Percentiles rank a stretch among this genome's conserved stretches.
Evolutionary conservation across 2,113 vertebrate genomes (phyloP).

Genomic region (Perca flavescens): DNA sequence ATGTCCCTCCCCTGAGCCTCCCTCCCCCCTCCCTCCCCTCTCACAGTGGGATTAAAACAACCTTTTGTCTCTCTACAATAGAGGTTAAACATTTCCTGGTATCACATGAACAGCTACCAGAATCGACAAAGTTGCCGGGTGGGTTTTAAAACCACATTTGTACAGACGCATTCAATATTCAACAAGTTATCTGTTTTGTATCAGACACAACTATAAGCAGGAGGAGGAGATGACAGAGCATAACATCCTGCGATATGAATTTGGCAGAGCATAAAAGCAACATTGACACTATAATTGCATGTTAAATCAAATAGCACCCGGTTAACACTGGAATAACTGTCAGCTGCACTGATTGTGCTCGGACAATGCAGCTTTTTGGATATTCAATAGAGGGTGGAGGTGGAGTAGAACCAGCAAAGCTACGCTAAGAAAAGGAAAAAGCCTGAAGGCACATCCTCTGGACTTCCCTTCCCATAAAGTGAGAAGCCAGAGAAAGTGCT

Average conservation of each 20-base stretch:
- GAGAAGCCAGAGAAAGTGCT: conserved; percentile 56
- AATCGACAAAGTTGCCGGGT: conserved; percentile 65
- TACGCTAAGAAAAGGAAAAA: conserved; percentile 47
- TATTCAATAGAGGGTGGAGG: conserved; percentile 70
- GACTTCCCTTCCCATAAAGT: conserved; percentile 76
- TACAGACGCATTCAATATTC: conserved; percentile 40
- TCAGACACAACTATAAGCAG: background rate
- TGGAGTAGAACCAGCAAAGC: conserved; percentile 42
- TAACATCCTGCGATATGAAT: conserved; percentile 44
- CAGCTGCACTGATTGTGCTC: conserved; percentile 48
- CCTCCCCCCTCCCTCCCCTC: conserved; percentile 66
- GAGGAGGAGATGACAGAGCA: conserved; percentile 42
- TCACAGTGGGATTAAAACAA: conserved; percentile 89
- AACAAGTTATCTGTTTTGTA: conserved; percentile 58
- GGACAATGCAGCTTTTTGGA: conserved; percentile 34
- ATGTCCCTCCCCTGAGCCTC: conserved; percentile 42
- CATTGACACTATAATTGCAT: conserved; percentile 52
- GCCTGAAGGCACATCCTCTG: conserved; percentile 66
- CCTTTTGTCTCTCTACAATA: conserved; percentile 92
- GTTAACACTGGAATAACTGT: conserved; percentile 52
- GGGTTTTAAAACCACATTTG: conserved; percentile 28
- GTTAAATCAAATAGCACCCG: conserved; percentile 54
- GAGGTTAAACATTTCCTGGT: conserved; percentile 91
- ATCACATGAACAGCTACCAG: conserved; percentile 82
- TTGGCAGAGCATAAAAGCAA: conserved; percentile 64